Evolutionary conservation across 2,888 invertebrate genomes (phyloP).

Genomic region (Melikaiella ostensackeni): DNA sequence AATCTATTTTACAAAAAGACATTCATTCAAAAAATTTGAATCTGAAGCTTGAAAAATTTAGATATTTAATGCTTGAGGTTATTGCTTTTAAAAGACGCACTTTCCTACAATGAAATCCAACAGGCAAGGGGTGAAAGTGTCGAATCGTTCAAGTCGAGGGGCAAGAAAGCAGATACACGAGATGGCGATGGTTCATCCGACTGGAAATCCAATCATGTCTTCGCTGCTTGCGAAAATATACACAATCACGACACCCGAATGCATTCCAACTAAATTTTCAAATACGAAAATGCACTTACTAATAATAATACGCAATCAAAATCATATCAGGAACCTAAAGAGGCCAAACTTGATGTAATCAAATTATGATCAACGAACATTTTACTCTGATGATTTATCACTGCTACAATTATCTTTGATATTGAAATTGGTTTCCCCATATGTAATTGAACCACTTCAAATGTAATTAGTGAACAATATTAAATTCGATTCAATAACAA

Average conservation of each 20-base stretch:
- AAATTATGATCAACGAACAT: too few relatives aligned
- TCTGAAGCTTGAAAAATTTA: background rate
- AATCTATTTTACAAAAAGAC: background rate
- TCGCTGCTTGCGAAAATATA: slow-evolving; percentile 36
- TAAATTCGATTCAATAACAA: too few relatives aligned
- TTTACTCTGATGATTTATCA: too few relatives aligned
- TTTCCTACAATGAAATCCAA: slow-evolving; percentile 6
- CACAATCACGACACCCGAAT: slow-evolving; percentile 14
- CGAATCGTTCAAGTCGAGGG: slow-evolving; percentile 28
- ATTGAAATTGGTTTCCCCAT: too few relatives aligned
- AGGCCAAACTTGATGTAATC: too few relatives aligned
- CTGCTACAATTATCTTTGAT: too few relatives aligned
- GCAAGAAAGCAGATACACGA: too few relatives aligned
- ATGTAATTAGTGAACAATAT: too few relatives aligned
- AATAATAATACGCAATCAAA: background rate
- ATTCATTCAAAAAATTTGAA: background rate
- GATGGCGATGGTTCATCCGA: slow-evolving; percentile 53
- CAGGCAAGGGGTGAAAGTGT: slow-evolving; percentile 17
- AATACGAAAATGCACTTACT: background rate
- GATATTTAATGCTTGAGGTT: background rate
- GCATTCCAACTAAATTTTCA: slow-evolving; percentile 1
- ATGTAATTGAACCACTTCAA: too few relatives aligned
- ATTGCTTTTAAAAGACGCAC: slow-evolving; percentile 25
- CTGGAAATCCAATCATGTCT: slow-evolving; percentile 62
- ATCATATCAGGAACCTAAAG: background rate